Evolutionary conservation across 2,888 invertebrate species (phyloP).

Genomic region (Ethmia dodecea): DNA sequence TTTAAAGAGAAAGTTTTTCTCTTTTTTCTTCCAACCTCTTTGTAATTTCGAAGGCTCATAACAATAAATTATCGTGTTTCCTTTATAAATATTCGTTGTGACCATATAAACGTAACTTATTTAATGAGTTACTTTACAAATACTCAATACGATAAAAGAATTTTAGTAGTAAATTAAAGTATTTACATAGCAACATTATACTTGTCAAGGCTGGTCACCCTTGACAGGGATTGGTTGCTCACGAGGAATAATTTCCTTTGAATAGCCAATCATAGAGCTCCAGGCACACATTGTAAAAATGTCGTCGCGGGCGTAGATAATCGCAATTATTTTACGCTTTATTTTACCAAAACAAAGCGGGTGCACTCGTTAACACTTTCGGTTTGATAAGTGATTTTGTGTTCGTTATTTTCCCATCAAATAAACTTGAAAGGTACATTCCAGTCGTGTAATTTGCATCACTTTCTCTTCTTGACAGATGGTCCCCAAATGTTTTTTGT

Average conservation of each 20-base stretch:
- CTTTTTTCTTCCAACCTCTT: too few relatives aligned
- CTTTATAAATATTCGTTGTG: too few relatives aligned
- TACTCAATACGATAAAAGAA: too few relatives aligned
- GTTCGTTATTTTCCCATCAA: conserved; percentile 13
- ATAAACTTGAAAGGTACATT: conserved; percentile 30
- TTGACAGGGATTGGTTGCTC: conserved; percentile 30
- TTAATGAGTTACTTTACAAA: too few relatives aligned
- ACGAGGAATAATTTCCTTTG: conserved; percentile 19
- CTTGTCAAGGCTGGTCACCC: conserved; percentile 21
- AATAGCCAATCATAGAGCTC: conserved; percentile 47
- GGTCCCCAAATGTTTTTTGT: conserved; percentile 51
- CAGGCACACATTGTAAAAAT: conserved; percentile 63
- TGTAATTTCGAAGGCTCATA: too few relatives aligned
- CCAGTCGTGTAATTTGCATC: conserved; percentile 14
- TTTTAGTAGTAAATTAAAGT: too few relatives aligned
- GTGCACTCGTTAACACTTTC: conserved; percentile 29
- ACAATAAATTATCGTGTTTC: too few relatives aligned
- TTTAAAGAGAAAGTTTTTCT: too few relatives aligned
- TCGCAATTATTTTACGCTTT: conserved; percentile 34
- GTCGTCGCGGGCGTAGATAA: conserved; percentile 54
- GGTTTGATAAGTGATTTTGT: conserved; percentile 10
- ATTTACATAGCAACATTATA: conserved; percentile 1
- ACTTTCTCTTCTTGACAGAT: conserved; percentile 63
- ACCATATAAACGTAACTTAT: too few relatives aligned
- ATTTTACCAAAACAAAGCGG: conserved; percentile 36